phyloP scores from a whole-genome alignment of 2,888 invertebrate genomes.

The Spisula subtruncata region DNA sequence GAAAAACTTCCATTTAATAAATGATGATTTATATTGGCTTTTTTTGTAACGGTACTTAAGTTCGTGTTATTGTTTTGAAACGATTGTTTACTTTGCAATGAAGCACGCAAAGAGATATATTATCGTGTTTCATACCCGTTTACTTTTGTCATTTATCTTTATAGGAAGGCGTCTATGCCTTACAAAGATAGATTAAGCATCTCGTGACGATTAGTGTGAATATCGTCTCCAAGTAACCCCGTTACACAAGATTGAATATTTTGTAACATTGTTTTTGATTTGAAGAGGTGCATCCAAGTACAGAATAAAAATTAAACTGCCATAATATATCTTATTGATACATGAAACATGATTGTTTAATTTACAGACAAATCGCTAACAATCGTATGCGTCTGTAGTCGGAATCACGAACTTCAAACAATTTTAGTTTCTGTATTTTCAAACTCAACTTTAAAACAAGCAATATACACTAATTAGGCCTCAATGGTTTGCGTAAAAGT shows the following conservation, averaged over 20 bases:
- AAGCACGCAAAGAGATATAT: not conserved
- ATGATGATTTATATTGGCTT: slow-evolving; percentile 2
- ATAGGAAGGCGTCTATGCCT: not conserved
- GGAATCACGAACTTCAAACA: too few relatives aligned
- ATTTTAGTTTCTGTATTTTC: too few relatives aligned
- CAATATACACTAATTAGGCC: too few relatives aligned
- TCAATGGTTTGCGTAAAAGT: too few relatives aligned
- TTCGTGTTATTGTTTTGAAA: not conserved
- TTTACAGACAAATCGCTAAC: too few relatives aligned
- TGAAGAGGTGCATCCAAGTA: too few relatives aligned
- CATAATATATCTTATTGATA: too few relatives aligned
- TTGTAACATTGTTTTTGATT: too few relatives aligned
- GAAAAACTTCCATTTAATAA: not conserved
- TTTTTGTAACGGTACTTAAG: not conserved
- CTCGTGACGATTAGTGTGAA: not conserved
- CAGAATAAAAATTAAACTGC: too few relatives aligned
- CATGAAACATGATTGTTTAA: too few relatives aligned
- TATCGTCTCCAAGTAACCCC: not conserved
- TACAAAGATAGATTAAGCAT: not conserved
- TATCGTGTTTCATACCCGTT: not conserved
- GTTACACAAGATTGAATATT: not conserved
- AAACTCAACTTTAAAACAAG: too few relatives aligned
- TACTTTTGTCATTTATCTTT: not conserved
- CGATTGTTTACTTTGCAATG: not conserved
- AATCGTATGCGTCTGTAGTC: too few relatives aligned